A percentile compares a stretch with the other conserved stretches of the same genome.
phyloP scores from a whole-genome alignment of 2,888 invertebrate genomes.

The Agapostemon virescens region DNA sequence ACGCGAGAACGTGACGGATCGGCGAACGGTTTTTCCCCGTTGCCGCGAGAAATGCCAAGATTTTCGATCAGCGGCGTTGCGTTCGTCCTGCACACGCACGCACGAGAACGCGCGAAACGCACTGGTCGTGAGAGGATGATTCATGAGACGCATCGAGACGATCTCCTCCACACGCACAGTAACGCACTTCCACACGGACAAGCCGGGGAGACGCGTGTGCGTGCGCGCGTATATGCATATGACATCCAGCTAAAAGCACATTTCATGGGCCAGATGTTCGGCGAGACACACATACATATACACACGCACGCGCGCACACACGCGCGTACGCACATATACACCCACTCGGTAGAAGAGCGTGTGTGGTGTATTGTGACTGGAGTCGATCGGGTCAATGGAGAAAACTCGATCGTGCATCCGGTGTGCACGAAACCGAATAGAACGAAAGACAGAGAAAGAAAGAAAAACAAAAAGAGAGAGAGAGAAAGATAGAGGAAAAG shows the following conservation, averaged over 20 bases:
- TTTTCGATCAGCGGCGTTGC: slow-evolving; percentile 12
- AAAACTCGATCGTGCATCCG: background rate
- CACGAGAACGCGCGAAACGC: slow-evolving; percentile 48
- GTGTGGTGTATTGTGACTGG: background rate
- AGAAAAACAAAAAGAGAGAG: too few species aligned
- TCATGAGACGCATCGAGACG: slow-evolving; percentile 45
- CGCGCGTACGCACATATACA: too few species aligned
- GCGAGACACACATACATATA: background rate
- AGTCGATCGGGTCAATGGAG: slow-evolving; percentile 8
- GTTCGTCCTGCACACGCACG: slow-evolving; percentile 29
- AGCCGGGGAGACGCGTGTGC: background rate
- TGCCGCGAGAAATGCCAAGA: background rate
- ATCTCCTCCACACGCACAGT: slow-evolving; percentile 16
- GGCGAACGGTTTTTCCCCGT: background rate
- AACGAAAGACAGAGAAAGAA: background rate
- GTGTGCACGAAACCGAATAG: slow-evolving; percentile 1
- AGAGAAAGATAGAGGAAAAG: too few species aligned
- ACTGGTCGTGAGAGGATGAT: slow-evolving; percentile 62
- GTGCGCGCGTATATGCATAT: slow-evolving; percentile 35
- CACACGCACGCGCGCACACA: too few species aligned
- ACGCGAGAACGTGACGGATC: background rate
- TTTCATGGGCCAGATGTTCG: slow-evolving; percentile 38
- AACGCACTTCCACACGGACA: background rate
- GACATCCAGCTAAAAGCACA: slow-evolving; percentile 38
- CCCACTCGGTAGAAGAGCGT: background rate